Base-by-base conservation (phyloP, 53 echinoderm and acorn worm genomes). In the Patiria pectinifera region DNA sequence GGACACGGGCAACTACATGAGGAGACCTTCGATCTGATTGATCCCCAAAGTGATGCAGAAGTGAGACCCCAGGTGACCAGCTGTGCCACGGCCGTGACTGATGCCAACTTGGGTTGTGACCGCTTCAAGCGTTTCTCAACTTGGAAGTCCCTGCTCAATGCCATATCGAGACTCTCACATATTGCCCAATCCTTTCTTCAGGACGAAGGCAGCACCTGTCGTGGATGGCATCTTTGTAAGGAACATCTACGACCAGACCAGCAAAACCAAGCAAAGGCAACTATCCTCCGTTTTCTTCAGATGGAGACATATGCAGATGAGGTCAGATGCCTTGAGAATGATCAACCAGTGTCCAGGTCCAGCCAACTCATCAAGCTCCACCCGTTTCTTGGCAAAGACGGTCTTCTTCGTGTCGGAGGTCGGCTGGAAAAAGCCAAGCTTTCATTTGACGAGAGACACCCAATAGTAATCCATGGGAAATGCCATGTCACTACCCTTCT, bases 401-500 rank as follows among this genome's bases (percentile, higher is more conserved):
- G 91, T 4, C 75, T 93, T 0, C 61, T 91, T 25, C 45, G 86
- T 9, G 95, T 95, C 45, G 93, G 85, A 62, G 95, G 92, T 26
- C 82, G 92, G 48, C 86, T 91, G 45, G 35, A 72, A n/a, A 89
- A 87, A 26, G 86, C 91, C 74, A 71, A 91, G 46, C 49, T 92
- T 35, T 21, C 70, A 12, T 22, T 44, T 11, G 71, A 61, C 58
- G 78, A 75, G 19, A 45, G 16, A 2, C 95, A 95, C 59, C 95
- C 95, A 69, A 62, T 70, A 6, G 58, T 94, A 12, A 53, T 95
- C 6, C 91, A 92, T 23, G 84, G 84, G 48, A 86, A 93, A 49
- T 83, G 80, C 22, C 95, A 95, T 61, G 82, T 89, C 26, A n/a
- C 92, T 6, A 69, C 76, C 1, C 83, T 92, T 53, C 61, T 95